These are phyloP conservation scores for Colius striatus DNA, from an alignment of 2,113 vertebrate species.

Conservation along the genomic window DNA sequence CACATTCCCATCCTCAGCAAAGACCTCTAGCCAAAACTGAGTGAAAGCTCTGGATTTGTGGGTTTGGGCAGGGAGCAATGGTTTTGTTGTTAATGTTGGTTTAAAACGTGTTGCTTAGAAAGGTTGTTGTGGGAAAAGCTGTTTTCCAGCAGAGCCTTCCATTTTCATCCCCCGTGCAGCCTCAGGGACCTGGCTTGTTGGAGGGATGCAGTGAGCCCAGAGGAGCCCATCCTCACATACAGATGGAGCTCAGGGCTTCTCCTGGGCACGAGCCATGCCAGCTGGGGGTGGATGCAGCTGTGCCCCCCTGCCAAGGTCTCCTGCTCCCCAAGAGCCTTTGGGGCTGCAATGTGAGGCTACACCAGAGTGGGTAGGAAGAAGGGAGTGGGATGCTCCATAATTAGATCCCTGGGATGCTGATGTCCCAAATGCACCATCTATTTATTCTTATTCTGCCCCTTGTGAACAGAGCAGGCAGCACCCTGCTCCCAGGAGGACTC, in stretches of 20 bases:
- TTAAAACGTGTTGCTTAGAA: neutral
- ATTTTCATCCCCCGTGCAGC: neutral
- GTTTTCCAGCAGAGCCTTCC: neutral
- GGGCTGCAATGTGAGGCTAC: fast-evolving
- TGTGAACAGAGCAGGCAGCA: neutral
- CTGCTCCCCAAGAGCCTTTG: neutral
- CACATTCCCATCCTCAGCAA: neutral
- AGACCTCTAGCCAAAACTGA: neutral
- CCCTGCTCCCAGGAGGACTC: neutral
- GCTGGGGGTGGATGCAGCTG: neutral
- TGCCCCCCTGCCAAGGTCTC: neutral
- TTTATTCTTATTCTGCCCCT: neutral
- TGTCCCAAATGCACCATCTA: no score
- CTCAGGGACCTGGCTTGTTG: neutral
- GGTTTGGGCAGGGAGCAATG: neutral
- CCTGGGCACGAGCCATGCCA: neutral
- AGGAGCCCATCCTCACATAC: fast-evolving
- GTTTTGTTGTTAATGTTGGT: neutral
- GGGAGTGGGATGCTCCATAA: neutral
- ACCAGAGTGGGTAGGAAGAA: neutral
- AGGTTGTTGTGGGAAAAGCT: neutral
- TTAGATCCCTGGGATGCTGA: neutral
- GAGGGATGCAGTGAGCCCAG: neutral
- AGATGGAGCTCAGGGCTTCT: neutral
- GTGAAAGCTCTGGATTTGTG: neutral